Conservation (phyloP, 2,113 vertebrate species). For the Ochotona princeps region DNA sequence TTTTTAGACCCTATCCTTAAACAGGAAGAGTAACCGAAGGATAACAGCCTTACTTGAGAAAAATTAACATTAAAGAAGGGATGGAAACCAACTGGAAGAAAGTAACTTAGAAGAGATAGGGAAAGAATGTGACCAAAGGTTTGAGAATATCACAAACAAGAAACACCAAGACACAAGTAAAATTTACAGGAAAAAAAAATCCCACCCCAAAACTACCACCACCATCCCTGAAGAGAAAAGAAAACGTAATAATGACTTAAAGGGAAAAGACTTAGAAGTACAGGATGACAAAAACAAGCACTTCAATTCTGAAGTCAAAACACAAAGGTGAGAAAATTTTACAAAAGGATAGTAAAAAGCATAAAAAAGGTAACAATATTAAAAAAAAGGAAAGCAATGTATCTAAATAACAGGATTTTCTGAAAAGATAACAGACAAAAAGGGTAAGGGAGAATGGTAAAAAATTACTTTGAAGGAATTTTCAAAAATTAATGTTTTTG, state of each 20-base stretch:
- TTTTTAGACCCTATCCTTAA: not conserved
- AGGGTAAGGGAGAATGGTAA: not conserved
- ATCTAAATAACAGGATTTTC: not conserved
- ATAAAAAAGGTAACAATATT: conserved; percentile 1
- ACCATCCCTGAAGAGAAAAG: not conserved
- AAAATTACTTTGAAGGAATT: conserved; percentile 43
- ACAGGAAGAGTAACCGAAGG: conserved; percentile 22
- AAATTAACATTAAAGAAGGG: conserved; percentile 4
- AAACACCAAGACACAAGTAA: conserved; percentile 27
- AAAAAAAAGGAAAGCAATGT: not conserved
- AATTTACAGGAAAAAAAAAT: conserved; percentile 23
- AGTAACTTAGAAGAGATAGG: conserved; percentile 9
- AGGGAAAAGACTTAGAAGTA: conserved; percentile 6
- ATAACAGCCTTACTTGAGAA: conserved; percentile 10
- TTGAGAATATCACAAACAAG: not conserved
- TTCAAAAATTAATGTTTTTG: not conserved
- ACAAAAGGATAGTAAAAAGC: not conserved
- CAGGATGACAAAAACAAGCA: conserved; percentile 18
- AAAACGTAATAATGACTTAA: not conserved
- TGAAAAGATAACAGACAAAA: not conserved
- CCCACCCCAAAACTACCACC: not conserved
- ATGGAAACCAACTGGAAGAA: conserved; percentile 14
- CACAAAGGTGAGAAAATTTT: not conserved
- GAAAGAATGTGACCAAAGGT: not conserved
- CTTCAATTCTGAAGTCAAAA: not conserved